Percentiles rank a stretch among this genome's conserved stretches.
Evolutionary conservation across 2,888 invertebrate genomes (phyloP).

Genomic region (Lasioglossum lativentre): DNA sequence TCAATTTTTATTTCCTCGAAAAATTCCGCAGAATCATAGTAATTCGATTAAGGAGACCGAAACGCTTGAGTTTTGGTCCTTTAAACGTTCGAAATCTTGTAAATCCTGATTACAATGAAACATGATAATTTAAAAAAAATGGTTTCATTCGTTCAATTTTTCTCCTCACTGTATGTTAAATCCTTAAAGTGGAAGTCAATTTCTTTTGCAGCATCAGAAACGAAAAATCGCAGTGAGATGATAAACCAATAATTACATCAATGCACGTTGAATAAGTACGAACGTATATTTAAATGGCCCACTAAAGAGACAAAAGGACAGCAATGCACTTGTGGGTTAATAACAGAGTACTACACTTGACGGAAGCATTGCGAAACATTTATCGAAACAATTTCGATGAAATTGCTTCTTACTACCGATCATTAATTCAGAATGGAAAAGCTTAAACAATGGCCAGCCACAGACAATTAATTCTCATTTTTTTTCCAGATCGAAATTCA

Average conservation of each 20-base stretch:
- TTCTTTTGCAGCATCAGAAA: background rate
- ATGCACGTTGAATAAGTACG: background rate
- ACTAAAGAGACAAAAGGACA: background rate
- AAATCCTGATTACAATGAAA: background rate
- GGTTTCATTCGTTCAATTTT: too few relatives aligned
- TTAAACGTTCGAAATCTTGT: background rate
- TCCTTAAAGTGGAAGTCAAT: background rate
- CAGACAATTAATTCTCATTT: background rate
- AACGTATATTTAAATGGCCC: background rate
- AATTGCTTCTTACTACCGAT: background rate
- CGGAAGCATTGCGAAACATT: background rate
- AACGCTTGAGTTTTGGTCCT: background rate
- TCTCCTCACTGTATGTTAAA: background rate
- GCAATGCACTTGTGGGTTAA: background rate
- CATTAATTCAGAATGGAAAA: background rate
- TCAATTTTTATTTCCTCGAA: background rate
- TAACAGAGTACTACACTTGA: background rate
- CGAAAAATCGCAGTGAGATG: background rate
- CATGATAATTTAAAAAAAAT: too few relatives aligned
- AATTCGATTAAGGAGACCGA: background rate
- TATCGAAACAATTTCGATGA: conserved; percentile 1
- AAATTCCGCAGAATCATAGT: background rate
- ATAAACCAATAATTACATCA: background rate
- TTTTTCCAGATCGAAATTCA: background rate
- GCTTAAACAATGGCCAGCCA: background rate